Percentiles rank a stretch among this genome's conserved stretches.
phyloP scores from a whole-genome alignment of 2,113 vertebrate genomes.

The Silurus meridionalis region DNA sequence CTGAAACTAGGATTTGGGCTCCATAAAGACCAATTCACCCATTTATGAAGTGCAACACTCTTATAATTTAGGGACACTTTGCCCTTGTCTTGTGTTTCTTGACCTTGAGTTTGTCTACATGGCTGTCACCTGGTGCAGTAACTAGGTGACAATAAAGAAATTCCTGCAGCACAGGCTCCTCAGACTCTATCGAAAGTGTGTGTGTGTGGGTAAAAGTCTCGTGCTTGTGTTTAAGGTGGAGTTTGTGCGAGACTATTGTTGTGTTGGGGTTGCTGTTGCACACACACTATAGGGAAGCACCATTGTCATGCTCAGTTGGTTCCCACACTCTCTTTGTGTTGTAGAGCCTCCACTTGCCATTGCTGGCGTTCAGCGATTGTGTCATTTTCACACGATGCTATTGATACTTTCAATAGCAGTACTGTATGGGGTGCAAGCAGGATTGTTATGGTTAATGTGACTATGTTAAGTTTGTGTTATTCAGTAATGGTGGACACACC shows the following conservation, averaged over 20 bases:
- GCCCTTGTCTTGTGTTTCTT: constrained; percentile 39
- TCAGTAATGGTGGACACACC: constrained; percentile 34
- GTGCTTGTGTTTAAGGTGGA: constrained; percentile 21
- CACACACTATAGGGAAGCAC: constrained; percentile 65
- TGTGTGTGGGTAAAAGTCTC: not conserved
- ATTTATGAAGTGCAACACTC: not conserved
- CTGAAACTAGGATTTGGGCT: not conserved
- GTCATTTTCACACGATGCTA: not conserved
- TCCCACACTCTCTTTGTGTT: constrained; percentile 69
- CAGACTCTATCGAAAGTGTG: constrained; percentile 2
- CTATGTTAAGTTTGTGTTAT: constrained; percentile 30
- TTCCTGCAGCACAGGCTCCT: constrained; percentile 42
- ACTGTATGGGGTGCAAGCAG: constrained; percentile 25
- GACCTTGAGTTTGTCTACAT: constrained; percentile 58
- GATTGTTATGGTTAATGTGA: constrained; percentile 30
- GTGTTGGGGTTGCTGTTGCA: not conserved
- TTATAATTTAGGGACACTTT: constrained; percentile 17
- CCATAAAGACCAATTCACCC: constrained; percentile 1
- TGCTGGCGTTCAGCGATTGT: constrained; percentile 18
- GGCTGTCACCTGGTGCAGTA: constrained; percentile 67
- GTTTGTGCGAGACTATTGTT: not conserved
- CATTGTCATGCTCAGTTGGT: constrained; percentile 72
- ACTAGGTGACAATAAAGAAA: constrained; percentile 74
- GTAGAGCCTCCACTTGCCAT: constrained; percentile 15
- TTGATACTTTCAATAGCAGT: constrained; percentile 42